Conservation (phyloP, 1,140 invertebrate genomes). For the Frieseomelitta varia region DNA sequence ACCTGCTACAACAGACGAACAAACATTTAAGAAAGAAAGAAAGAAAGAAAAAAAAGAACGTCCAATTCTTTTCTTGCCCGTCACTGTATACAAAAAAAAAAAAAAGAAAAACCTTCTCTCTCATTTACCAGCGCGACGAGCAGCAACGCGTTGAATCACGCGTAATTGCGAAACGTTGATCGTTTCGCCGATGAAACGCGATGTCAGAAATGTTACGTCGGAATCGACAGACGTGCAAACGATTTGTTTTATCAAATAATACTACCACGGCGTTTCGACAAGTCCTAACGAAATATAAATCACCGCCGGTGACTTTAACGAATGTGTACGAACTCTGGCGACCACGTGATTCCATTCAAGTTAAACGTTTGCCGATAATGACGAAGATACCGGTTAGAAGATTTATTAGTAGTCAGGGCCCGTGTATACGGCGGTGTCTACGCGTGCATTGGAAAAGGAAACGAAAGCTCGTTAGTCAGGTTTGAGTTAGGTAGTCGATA, state of each 20-base stretch:
- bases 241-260: not conserved
- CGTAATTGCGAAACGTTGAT: not conserved
- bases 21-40: no score
- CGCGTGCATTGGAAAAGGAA: constrained; percentile 68
- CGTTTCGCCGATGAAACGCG: not conserved
- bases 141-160: not conserved
- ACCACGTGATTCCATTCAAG: constrained; percentile 60
- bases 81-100: no score
- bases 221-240: not conserved
- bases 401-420: constrained; percentile 70
- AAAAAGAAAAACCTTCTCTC: not conserved
- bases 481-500: constrained; percentile 79
- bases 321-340: constrained; percentile 46
- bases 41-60: no score
- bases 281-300: constrained; percentile 54
- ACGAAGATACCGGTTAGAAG: constrained; percentile 69
- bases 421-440: constrained; percentile 21
- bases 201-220: not conserved
- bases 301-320: constrained; percentile 49
- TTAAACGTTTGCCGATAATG: constrained; percentile 65
- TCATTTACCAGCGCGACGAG: not conserved
- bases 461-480: constrained; percentile 77
- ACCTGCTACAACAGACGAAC: no score
- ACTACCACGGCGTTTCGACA: not conserved
- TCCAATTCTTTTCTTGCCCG: no score